These are phyloP conservation scores for Sarcoramphus papa DNA, from an alignment of 2,797 vertebrate genomes.

Conservation along the genomic window DNA sequence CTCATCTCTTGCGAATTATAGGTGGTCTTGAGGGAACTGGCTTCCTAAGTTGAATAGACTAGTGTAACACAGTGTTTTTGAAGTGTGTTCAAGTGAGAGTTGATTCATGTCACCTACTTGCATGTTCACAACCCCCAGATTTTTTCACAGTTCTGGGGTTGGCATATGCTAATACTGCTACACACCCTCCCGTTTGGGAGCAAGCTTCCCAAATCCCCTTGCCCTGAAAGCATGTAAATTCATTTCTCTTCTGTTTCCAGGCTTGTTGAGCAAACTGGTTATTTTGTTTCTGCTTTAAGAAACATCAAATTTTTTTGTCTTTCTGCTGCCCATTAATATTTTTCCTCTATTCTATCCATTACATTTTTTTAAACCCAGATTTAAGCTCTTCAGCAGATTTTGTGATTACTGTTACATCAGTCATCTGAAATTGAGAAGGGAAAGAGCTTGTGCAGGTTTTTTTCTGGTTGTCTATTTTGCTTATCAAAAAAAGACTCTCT, in stretches of 20 bases:
- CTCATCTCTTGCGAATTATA: constrained; percentile 59
- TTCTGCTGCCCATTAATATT: not conserved
- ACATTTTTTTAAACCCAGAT: not conserved
- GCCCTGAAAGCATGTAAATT: not conserved
- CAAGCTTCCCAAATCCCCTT: not conserved
- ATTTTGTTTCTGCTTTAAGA: not conserved
- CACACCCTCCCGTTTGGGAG: not conserved
- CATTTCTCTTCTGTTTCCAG: not conserved
- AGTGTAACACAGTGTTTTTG: not conserved
- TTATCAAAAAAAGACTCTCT: not conserved
- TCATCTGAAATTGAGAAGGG: not conserved
- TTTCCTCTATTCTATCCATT: not conserved
- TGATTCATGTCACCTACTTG: not conserved
- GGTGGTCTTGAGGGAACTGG: constrained; percentile 23
- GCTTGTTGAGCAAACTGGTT: not conserved
- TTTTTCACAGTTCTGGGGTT: not conserved
- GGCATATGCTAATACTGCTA: not conserved
- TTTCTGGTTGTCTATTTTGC: not conserved
- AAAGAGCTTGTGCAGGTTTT: not conserved
- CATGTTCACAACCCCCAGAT: not conserved
- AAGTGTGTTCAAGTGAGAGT: not conserved
- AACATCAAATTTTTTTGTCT: not conserved
- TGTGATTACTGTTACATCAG: not conserved
- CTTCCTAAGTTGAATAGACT: constrained; percentile 15
- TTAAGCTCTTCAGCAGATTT: not conserved